Percentiles rank a stretch among this genome's conserved stretches.
phyloP scores from a whole-genome alignment of 2,888 invertebrate species.

The Morpho deidamia region DNA sequence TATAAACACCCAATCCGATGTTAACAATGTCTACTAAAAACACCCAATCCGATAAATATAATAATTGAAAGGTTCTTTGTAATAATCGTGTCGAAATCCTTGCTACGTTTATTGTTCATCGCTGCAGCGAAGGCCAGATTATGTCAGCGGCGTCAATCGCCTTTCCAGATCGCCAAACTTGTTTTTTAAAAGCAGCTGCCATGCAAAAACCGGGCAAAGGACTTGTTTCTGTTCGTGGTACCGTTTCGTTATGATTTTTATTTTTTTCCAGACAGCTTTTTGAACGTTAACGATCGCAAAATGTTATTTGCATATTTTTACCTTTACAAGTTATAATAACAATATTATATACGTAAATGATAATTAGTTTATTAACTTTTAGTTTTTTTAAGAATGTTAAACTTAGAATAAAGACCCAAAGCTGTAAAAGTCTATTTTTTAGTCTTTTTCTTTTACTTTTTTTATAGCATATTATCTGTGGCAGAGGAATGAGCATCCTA shows the following conservation, averaged over 20 bases:
- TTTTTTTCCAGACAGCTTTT: constrained; percentile 11
- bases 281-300: constrained; percentile 12
- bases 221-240: constrained; percentile 25
- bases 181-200: constrained; percentile 36
- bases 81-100: constrained; percentile 25
- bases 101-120: constrained; percentile 32
- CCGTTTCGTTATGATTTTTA: constrained; percentile 19
- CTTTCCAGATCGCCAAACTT: constrained; percentile 40
- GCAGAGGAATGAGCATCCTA: too few relatives aligned
- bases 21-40: not conserved
- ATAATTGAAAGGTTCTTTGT: constrained; percentile 15
- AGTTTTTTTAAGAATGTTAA: too few relatives aligned
- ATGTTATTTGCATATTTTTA: not conserved
- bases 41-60: not conserved
- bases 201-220: constrained; percentile 27
- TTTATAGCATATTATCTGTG: too few relatives aligned
- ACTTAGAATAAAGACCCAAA: too few relatives aligned
- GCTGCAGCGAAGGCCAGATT: constrained; percentile 42
- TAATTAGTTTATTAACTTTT: too few relatives aligned
- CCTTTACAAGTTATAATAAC: not conserved
- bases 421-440: too few relatives aligned
- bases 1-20: not conserved
- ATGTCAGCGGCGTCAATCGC: constrained; percentile 44
- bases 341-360: too few relatives aligned
- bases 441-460: too few relatives aligned